Base-by-base conservation (phyloP, 2,797 vertebrate species). In the Oryzias dopingdopingensis region DNA sequence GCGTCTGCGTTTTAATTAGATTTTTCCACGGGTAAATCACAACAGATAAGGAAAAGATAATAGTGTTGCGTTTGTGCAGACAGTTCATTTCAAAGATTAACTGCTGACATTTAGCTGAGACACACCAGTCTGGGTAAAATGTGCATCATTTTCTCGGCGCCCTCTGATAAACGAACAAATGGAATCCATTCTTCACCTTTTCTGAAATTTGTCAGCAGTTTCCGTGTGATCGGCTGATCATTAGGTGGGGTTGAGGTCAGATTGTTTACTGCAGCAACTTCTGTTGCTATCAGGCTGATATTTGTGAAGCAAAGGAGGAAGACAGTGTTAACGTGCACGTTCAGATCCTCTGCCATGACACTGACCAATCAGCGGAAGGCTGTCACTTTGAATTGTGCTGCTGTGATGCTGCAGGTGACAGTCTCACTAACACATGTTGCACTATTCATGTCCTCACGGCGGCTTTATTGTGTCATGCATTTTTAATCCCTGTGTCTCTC, bases 241-340 rank as follows among this genome's bases (percentile, higher is more conserved):
- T 10, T 3, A 32, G 29, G 8, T 7, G 29, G n/a, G 49, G 49
- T 47, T 49, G 55, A 26, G 24, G 24, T 26, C 22, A n/a, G 49
- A 53, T 49, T 51, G 55, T 52, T 74, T 24, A 70, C 13, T 20
- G 61, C 64, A 53, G 51, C 12, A 15, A 50, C 45, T 73, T 45
- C 48, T 45, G 53, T 26, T 18, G 40, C 67, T 58, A 59, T 73
- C 63, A 70, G 55, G 32, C 45, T 66, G 32, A 68, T 66, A 42
- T 56, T 71, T 46, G 46, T 70, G 46, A 70, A 47, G 51, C 20
- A 0, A 14, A 50, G 44, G 24, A 47, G 13, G n/a, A 48, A 47
- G n/a, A 26, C 24, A 42, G 18, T 18, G 42, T 54, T 42, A 32
- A 72, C 62, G 18, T 18, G 18, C 18, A 18, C 18, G 18, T 26